Base-by-base conservation (phyloP, 2,888 invertebrate species). In the Hoplodrina blanda region DNA sequence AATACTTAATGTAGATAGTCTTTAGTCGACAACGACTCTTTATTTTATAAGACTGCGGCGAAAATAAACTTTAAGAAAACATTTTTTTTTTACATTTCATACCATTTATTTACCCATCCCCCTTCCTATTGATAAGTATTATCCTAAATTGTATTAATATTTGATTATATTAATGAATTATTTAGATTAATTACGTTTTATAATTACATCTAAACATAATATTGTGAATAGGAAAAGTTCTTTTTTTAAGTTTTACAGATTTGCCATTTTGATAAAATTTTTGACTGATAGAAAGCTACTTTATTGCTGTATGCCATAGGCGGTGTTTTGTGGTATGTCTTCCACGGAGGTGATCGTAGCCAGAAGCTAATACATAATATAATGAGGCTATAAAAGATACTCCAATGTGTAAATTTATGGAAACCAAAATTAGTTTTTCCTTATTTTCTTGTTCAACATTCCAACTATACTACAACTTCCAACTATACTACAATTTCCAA, bases 31-130 rank as follows among this genome's bases (percentile, higher is more conserved):
- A 89, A 90, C 87, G 88, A 80, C 91, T 87, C 90, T 89, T 89
- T 92, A 87, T 91, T 88, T 91, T 94, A 92, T 91, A 93, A 93
- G 95, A 96, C 96, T 95, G 96, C 95, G 95, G 94, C 95, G 95
- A 95, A 87, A 95, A 95, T 95, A 95, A 95, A 95, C 93, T 93
- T 90, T 91, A 91, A 83, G 86, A 94, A 95, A 90, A 87, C 62
- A 49, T 59, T 5, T 65, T 50, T 10, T 62, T 61, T 74, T 71
- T 20, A n/a, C n/a, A n/a, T 65, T 70, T 61, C n/a, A 1, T 15
- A 8, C 4, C 1, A 7, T 7, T 17, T 0, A 2, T 52, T 25
- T 33, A 52, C 6, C 11, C 17, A 2, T 2, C 2, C 0, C 37
- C 4, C 10, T 19, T 7, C 6, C 25, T 5, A 11, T 46, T 44